Percentiles rank a stretch among this genome's conserved stretches.
phyloP scores from a whole-genome alignment of 2,888 invertebrate species.

The Heliconius erato region DNA sequence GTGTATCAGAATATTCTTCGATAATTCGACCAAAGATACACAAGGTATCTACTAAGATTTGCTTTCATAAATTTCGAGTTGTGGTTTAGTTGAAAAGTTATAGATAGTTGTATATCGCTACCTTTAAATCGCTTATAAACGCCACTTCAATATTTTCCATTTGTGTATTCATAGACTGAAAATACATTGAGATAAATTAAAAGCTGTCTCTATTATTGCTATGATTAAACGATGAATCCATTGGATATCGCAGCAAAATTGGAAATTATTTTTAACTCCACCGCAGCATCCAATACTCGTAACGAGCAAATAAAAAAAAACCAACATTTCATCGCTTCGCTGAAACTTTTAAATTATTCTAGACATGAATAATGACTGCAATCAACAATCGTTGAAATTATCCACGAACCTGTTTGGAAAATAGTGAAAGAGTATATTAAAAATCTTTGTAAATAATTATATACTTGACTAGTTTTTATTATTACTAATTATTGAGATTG shows the following conservation, averaged over 20 bases:
- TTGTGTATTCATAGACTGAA: neutral
- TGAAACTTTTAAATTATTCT: constrained; percentile 28
- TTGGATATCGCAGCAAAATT: constrained; percentile 16
- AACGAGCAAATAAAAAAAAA: constrained; percentile 14
- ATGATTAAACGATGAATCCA: constrained; percentile 26
- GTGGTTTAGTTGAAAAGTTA: neutral
- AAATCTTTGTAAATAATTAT: no score
- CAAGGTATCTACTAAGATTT: neutral
- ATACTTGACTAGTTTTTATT: no score
- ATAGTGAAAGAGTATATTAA: neutral
- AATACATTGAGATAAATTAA: neutral
- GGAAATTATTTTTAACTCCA: constrained; percentile 23
- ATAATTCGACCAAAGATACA: constrained; percentile 21
- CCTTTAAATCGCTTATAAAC: no score
- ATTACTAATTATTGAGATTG: no score
- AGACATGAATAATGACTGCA: constrained; percentile 17
- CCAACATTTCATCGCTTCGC: constrained; percentile 15
- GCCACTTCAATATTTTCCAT: neutral
- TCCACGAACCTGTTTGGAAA: neutral
- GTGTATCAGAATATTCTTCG: constrained; percentile 15
- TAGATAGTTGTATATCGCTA: neutral
- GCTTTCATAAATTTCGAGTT: neutral
- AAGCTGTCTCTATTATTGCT: neutral
- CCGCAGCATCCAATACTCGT: constrained; percentile 25
- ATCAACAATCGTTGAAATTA: constrained; percentile 6